Evolutionary conservation across 2,888 invertebrate species (phyloP).

Genomic region (Kryphioiulus occultus): DNA sequence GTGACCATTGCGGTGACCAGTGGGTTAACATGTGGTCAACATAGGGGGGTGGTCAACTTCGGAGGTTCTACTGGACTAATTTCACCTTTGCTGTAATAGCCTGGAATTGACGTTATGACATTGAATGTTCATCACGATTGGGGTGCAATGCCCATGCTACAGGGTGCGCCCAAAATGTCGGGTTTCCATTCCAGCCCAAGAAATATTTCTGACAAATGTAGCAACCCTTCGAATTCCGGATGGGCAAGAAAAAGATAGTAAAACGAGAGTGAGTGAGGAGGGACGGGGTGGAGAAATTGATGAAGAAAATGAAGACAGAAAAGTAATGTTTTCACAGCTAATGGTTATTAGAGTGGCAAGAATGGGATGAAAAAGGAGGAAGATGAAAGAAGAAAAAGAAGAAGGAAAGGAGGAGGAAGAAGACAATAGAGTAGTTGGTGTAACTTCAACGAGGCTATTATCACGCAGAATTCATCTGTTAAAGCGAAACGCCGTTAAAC

Average conservation of each 20-base stretch:
- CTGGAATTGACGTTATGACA: no score
- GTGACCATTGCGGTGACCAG: no score
- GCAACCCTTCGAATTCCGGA: no score
- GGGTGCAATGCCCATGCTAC: no score
- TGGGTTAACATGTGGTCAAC: no score
- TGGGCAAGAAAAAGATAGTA: not conserved
- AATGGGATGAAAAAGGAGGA: not conserved
- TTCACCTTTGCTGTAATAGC: no score
- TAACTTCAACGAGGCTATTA: slow-evolving; percentile 29
- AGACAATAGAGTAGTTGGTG: slow-evolving; percentile 32
- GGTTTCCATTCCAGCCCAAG: no score
- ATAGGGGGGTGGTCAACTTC: no score
- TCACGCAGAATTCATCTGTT: slow-evolving; percentile 29
- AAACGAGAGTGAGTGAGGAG: not conserved
- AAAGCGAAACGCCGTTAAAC: not conserved
- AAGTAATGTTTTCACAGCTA: slow-evolving; percentile 32
- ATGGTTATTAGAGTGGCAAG: slow-evolving; percentile 40
- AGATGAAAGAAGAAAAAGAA: not conserved
- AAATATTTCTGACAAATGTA: no score
- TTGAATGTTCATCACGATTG: no score
- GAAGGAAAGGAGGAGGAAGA: not conserved
- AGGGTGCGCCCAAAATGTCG: no score
- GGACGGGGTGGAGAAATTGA: not conserved
- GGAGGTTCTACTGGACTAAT: no score
- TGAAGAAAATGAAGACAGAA: slow-evolving; percentile 21